These are phyloP conservation scores for Axea sp. DNA, from an alignment of 2,888 invertebrate species.

Conservation along the genomic window DNA sequence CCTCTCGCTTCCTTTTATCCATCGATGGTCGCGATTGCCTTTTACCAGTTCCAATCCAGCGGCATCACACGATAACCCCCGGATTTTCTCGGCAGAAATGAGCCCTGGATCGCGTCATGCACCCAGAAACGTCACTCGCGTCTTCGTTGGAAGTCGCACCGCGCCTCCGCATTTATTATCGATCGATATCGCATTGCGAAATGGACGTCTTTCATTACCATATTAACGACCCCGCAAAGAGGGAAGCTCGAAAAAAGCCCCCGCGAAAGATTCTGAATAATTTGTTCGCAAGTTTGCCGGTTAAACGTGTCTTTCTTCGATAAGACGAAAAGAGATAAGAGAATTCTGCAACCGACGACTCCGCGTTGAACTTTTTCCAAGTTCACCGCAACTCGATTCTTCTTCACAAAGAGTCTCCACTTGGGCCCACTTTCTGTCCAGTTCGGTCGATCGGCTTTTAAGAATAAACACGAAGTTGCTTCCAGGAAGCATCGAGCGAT, in stretches of 20 bases:
- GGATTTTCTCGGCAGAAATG: no score
- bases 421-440: conserved; percentile 36
- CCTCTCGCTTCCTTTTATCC: no score
- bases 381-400: conserved; percentile 54
- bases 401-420: conserved; percentile 34
- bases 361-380: conserved; percentile 60
- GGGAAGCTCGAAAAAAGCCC: conserved; percentile 31
- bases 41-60: no score
- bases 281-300: conserved; percentile 40
- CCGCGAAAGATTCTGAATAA: conserved; percentile 55
- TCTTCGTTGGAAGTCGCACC: no score
- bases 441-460: conserved; percentile 57
- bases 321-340: conserved; percentile 39
- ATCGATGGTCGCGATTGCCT: no score
- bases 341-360: conserved; percentile 24
- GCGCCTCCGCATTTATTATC: no score
- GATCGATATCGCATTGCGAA: conserved; percentile 16
- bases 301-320: conserved; percentile 30
- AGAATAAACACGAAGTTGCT: conserved; percentile 18
- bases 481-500: no score
- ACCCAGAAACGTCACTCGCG: no score
- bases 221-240: conserved; percentile 32
- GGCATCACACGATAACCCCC: no score
- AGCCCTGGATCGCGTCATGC: no score
- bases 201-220: conserved; percentile 33